Evolutionary conservation across 1,140 invertebrate genomes (phyloP).

Genomic region (Chlorops oryzae): DNA sequence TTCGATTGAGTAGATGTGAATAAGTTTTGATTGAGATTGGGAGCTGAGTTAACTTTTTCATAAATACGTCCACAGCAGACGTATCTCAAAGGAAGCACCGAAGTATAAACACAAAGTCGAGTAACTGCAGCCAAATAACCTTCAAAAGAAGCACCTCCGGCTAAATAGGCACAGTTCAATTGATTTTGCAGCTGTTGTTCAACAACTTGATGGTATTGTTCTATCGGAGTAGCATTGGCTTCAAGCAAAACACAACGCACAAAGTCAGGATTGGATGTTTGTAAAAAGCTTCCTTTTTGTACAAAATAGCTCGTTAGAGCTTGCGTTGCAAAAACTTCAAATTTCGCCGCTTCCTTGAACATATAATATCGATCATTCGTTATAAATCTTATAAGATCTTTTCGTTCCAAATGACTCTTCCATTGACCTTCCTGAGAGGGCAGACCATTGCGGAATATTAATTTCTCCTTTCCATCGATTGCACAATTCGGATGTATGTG

Average conservation of each 20-base stretch:
- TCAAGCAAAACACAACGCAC: conserved; percentile 57
- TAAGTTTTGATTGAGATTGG: conserved; percentile 45
- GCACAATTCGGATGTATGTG: conserved; percentile 56
- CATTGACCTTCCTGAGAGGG: background rate
- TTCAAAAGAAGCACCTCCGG: conserved; percentile 54
- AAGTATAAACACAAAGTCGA: conserved; percentile 52
- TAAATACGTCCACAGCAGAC: conserved; percentile 57
- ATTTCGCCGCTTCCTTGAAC: conserved; percentile 53
- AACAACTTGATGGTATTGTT: conserved; percentile 50
- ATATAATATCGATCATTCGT: conserved; percentile 53
- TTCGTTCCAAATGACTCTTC: conserved; percentile 26
- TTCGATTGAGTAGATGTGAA: conserved; percentile 56
- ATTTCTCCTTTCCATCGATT: conserved; percentile 21
- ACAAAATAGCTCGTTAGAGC: conserved; percentile 47
- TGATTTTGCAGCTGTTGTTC: conserved; percentile 47
- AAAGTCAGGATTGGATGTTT: conserved; percentile 58
- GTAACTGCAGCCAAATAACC: conserved; percentile 57
- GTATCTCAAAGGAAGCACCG: conserved; percentile 53
- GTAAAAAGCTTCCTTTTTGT: conserved; percentile 43
- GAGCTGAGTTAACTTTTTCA: conserved; percentile 29
- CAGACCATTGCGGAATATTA: conserved; percentile 46
- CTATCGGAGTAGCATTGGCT: conserved; percentile 53
- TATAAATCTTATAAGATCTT: conserved; percentile 52
- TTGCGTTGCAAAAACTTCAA: conserved; percentile 53
- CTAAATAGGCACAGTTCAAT: conserved; percentile 52